A percentile compares a stretch with the other conserved stretches of the same genome.
Conservation (phyloP, 2,113 vertebrate species). For the Anoplopoma fimbria region DNA sequence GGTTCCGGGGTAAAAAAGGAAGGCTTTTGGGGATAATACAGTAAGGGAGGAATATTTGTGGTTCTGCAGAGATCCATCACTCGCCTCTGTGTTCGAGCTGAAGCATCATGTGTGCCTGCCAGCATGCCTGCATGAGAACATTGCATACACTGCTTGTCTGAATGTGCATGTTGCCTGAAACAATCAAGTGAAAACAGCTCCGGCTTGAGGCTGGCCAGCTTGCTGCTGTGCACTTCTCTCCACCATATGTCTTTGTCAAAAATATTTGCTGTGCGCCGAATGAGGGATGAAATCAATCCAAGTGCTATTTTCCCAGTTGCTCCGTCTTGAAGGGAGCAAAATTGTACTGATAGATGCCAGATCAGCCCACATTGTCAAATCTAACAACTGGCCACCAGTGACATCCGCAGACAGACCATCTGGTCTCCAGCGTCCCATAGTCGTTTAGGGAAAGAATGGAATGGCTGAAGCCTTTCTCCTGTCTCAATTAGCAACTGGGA, state of each 20-base stretch:
- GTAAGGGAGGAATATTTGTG: conserved; percentile 12
- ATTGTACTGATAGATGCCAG: conserved; percentile 67
- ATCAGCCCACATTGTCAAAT: conserved; percentile 67
- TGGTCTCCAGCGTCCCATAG: conserved; percentile 65
- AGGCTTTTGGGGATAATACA: conserved; percentile 17
- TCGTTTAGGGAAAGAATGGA: conserved; percentile 48
- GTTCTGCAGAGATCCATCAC: conserved; percentile 43
- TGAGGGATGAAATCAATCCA: conserved; percentile 78
- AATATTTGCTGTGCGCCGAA: conserved; percentile 69
- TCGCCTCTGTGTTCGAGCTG: conserved; percentile 34
- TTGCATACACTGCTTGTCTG: conserved; percentile 57
- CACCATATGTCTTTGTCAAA: conserved; percentile 81
- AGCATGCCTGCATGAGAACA: conserved; percentile 38
- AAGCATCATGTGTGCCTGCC: conserved; percentile 12
- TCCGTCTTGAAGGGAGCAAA: conserved; percentile 65
- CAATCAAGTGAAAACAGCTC: conserved; percentile 69
- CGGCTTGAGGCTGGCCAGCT: conserved; percentile 63
- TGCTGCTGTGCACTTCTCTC: conserved; percentile 71
- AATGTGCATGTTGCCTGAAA: conserved; percentile 66
- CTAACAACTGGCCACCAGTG: conserved; percentile 69
- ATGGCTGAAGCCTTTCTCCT: conserved; percentile 43
- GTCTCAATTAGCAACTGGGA: conserved; percentile 64
- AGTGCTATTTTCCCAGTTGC: conserved; percentile 64
- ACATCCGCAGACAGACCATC: conserved; percentile 68
- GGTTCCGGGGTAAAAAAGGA: background rate